phyloP scores from a whole-genome alignment of 2,888 invertebrate genomes.

The Hartigia nigra region DNA sequence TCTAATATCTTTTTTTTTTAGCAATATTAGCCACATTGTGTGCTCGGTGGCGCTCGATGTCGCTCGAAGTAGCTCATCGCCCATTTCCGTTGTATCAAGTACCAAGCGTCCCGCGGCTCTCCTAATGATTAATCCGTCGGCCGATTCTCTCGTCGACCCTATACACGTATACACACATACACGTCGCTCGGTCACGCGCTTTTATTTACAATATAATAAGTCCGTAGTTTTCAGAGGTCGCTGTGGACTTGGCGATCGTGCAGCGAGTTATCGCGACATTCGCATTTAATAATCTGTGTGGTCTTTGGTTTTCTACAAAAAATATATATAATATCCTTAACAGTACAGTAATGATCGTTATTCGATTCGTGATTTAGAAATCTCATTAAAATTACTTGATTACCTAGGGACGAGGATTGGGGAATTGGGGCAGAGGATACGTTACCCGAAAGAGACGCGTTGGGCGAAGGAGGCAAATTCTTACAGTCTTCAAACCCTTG shows the following conservation, averaged over 20 bases:
- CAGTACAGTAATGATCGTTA: constrained; percentile 53
- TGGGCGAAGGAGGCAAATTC: not conserved
- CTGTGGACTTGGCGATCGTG: not conserved
- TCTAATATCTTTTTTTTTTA: constrained; percentile 16
- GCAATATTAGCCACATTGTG: constrained; percentile 15
- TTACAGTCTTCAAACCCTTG: not conserved
- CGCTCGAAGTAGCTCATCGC: not conserved
- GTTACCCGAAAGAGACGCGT: not conserved
- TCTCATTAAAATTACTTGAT: constrained; percentile 42
- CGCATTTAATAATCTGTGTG: constrained; percentile 49
- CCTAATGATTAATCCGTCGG: constrained; percentile 15
- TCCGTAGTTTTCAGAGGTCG: not conserved
- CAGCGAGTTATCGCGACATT: constrained; percentile 30
- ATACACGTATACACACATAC: constrained; percentile 26
- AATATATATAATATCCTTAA: constrained; percentile 64
- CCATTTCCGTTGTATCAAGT: not conserved
- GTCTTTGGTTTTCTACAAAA: constrained; percentile 65
- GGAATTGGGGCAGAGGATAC: not conserved
- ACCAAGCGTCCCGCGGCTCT: not conserved
- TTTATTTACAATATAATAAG: constrained; percentile 31
- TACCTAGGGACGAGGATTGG: not conserved
- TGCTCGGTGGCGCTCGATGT: not conserved
- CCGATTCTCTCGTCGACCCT: constrained; percentile 21
- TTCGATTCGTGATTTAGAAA: constrained; percentile 56
- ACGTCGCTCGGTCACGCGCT: constrained; percentile 22